A percentile compares a stretch with the other conserved stretches of the same genome.
These are phyloP conservation scores for Eurypyga helias DNA, from an alignment of 2,113 vertebrate genomes.

Conservation along the genomic window DNA sequence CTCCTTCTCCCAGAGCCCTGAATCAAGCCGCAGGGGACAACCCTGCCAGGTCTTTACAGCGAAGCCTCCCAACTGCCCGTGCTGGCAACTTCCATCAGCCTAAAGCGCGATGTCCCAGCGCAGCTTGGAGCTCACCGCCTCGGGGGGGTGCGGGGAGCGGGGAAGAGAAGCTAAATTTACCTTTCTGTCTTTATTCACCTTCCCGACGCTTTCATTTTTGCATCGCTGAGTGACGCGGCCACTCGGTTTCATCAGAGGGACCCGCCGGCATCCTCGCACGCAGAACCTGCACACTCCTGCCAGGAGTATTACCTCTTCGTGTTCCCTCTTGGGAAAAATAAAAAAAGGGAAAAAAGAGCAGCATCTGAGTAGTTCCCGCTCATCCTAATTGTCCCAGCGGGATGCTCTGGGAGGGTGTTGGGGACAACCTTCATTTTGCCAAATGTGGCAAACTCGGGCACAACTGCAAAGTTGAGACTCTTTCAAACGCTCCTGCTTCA, in stretches of 20 bases:
- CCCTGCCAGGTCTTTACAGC: not conserved
- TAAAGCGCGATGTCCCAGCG: conserved; percentile 19
- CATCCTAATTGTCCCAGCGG: not conserved
- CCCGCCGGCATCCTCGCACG: rapidly evolving
- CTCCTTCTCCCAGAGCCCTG: not conserved
- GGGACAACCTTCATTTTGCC: not conserved
- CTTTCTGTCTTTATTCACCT: conserved; percentile 44
- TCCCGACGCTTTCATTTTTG: not conserved
- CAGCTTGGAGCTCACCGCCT: conserved; percentile 25
- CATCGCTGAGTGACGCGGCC: conserved; percentile 32
- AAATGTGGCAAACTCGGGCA: not conserved
- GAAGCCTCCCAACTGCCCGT: conserved; percentile 45
- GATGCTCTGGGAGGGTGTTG: not conserved
- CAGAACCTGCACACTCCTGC: not conserved
- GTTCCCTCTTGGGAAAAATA: not conserved
- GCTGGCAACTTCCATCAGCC: conserved; percentile 26
- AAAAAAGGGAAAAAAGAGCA: not conserved
- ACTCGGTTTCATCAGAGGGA: rapidly evolving
- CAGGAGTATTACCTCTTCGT: not conserved
- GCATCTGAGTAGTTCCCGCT: not conserved
- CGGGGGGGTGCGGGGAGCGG: not conserved
- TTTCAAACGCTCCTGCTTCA: not conserved
- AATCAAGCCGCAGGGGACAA: not conserved
- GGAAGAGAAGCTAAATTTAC: conserved; percentile 29
- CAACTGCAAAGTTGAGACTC: not conserved